Base-by-base conservation (phyloP, 2,113 vertebrate species). In the Strix uralensis region DNA sequence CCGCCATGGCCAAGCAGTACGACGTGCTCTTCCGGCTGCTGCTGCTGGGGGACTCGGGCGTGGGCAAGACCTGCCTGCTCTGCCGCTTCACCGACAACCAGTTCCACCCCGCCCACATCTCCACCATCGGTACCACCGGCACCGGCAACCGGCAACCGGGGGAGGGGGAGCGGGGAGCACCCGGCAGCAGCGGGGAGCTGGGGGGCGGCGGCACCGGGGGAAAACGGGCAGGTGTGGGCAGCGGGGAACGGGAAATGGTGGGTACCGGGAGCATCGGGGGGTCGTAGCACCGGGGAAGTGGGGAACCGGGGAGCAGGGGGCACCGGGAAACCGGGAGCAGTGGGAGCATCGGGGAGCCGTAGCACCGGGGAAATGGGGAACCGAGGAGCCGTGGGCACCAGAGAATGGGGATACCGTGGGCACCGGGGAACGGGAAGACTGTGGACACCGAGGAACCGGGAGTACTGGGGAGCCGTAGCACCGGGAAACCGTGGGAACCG, bases 1-100 rank as follows among this genome's bases (percentile, higher is more conserved):
- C 90, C 96, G 97, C 87, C 96, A 99, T 99, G 99, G 99, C 99
- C 87, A 99, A 99, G 96, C 98, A 99, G 97, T 99, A 99, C 97
- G 99, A 99, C 89, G 97, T 99, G 27, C 93, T 99, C 81, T 98
- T 99, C 97, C 97, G 98, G 95, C 88, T 99, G 97, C 98, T 99
- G 91, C 96, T 99, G 88, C 98, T 99, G 67, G 99, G 99, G 69
- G 99, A 99, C 97, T 99, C 99, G 23, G 99, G 99, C 51, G 99
- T 99, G 66, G 99, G 99, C 79, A 99, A 99, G 98, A 99, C 99
- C 19, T 99, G 99, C 94, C 98, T 99, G 97, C 88, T 99, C 87
- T 99, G 99, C 96, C 98, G 99, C 91, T 99, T 99, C 98, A 99
- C 99, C 78, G 99, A 99, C 86, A 98, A 98, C 95, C 98, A 99